Base-by-base conservation (phyloP, 2,888 invertebrate species). In the Catotricha subobsoleta region DNA sequence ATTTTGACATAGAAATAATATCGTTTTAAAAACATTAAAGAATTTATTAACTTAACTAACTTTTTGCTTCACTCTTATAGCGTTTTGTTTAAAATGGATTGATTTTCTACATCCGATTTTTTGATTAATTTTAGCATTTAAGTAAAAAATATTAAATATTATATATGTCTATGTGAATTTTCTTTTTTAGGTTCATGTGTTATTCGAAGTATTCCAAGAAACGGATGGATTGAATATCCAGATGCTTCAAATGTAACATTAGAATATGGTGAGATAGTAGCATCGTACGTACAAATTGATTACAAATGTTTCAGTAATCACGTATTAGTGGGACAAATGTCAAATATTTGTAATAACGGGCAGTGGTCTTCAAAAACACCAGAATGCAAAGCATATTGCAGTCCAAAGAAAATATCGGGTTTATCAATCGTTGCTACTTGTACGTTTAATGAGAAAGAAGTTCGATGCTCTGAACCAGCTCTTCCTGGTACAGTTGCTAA, bases 401-500 rank as follows among this genome's bases (percentile, higher is more conserved):
- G 15, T 8, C 2, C 4, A 15, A n/a, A 6, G 29, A 2, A 7
- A 12, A 4, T 30, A 20, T 16, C 21, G 3, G 12, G 15, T 20
- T 3, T 6, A 3, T 5, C 23, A 25, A 13, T 23, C 25, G 15
- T 20, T 7, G 43, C 39, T 8, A 27, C 15, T 2, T 51, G 49
- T 20, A 16, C 39, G 18, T 41, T 12, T 1, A 34, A 46, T 10
- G 39, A 35, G 3, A 18, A 4, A 5, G 4, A 28, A n/a, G 42
- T 50, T 3, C 13, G 40, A 19, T 50, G 50, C 28, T 20, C 21
- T 8, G 30, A 44, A 21, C 27, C 28, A 16, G 36, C 49, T 7
- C 15, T 13, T 4, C 43, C 46, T 2, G 47, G 47, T 2, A 51
- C 50, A 2, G 13, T 21, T 10, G 51, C 48, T 0, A 38, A 3